Evolutionary conservation across 2,797 vertebrate genomes (phyloP).

Genomic region (Anabas testudineus): DNA sequence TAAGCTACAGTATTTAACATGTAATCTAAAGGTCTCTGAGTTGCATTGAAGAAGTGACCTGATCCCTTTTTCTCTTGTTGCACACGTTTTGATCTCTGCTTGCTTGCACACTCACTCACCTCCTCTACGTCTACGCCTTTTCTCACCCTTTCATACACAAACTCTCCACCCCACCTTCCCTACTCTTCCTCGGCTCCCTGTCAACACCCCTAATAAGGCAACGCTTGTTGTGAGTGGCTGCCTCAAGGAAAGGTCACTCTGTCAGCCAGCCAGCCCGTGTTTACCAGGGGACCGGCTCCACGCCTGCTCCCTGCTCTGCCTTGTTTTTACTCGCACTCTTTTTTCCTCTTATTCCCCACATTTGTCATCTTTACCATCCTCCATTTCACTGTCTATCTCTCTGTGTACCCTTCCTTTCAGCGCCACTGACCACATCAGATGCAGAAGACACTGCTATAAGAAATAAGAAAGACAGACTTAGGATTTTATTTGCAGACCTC

Average conservation of each 20-base stretch:
- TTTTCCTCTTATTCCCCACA: constrained; percentile 32
- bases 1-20: neutral
- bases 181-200: constrained; percentile 48
- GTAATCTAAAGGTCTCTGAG: neutral
- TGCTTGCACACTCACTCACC: constrained; percentile 30
- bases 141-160: constrained; percentile 61
- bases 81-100: constrained; percentile 11
- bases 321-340: constrained; percentile 49
- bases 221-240: constrained; percentile 84
- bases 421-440: neutral
- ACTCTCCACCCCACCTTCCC: constrained; percentile 13
- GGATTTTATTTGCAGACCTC: neutral
- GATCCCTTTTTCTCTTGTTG: neutral
- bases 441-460: no score
- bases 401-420: neutral
- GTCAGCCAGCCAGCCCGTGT: constrained; percentile 55
- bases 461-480: neutral
- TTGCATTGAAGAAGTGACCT: neutral
- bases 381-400: neutral
- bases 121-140: constrained; percentile 41
- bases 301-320: constrained; percentile 41
- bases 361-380: constrained; percentile 17
- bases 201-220: constrained; percentile 82
- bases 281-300: constrained; percentile 64
- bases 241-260: constrained; percentile 52